Conservation (phyloP, 2,888 invertebrate species). For the Tineola bisselliella region DNA sequence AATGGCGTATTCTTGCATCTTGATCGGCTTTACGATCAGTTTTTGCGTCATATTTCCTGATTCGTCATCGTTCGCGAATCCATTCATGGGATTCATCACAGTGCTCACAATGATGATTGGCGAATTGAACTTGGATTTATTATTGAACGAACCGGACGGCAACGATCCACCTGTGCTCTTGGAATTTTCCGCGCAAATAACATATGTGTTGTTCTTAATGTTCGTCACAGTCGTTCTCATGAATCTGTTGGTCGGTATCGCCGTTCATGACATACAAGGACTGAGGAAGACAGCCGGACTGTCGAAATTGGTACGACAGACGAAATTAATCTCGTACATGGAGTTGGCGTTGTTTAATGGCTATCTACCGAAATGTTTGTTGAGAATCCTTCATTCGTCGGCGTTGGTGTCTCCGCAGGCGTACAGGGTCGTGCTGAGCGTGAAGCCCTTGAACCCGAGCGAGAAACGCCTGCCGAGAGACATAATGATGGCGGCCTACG, state of each 20-base stretch:
- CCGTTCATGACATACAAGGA: constrained; percentile 88
- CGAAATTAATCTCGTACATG: constrained; percentile 87
- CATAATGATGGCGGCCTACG: constrained; percentile 82
- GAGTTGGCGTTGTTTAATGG: constrained; percentile 84
- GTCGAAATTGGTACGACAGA: constrained; percentile 84
- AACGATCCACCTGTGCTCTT: constrained; percentile 79
- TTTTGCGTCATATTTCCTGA: constrained; percentile 89
- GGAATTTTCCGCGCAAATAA: constrained; percentile 83
- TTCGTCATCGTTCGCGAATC: constrained; percentile 83
- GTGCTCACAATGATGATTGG: constrained; percentile 92
- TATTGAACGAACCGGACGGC: constrained; percentile 79
- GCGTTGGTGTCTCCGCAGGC: constrained; percentile 84
- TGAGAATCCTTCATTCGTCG: constrained; percentile 79
- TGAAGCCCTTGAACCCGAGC: constrained; percentile 84
- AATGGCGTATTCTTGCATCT: constrained; percentile 83
- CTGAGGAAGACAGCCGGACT: constrained; percentile 85
- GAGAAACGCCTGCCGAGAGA: constrained; percentile 83
- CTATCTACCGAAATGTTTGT: constrained; percentile 77
- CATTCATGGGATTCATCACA: constrained; percentile 85
- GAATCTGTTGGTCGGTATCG: constrained; percentile 87
- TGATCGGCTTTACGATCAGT: constrained; percentile 87
- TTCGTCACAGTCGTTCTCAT: constrained; percentile 88
- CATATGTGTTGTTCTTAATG: constrained; percentile 81
- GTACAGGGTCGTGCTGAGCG: constrained; percentile 82
- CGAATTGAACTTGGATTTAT: constrained; percentile 79